Evolutionary conservation across 2,888 invertebrate species (phyloP), one percentile per base, ranked within the genome.

Genomic region (Luffia ferchaultella): DNA sequence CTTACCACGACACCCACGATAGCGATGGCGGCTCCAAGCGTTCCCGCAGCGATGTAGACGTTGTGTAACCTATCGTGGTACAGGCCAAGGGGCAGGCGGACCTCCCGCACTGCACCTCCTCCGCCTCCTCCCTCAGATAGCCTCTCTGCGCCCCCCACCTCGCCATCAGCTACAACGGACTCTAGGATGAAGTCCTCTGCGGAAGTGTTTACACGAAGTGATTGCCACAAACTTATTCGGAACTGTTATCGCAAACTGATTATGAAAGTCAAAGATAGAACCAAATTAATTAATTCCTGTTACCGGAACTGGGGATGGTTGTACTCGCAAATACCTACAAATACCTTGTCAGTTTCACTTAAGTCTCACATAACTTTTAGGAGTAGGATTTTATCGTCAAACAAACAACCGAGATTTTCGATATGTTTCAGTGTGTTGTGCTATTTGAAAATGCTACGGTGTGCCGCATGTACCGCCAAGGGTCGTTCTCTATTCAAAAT

Each of bases 41-140:
- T 92, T 49, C 91, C 92, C 19, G 90, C 91, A 9, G 92, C 92
- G 61, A 93, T 90, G 75, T 92, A 92, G 60, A 92, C 88, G 73
- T 91, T 92, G 77, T 92, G 91, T 54, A 89, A 77, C 43, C 89
- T 85, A 64, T 89, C 88, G 63, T 88, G 83, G 68, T 86, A 87
- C 53, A 87, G 71, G 1, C 86, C 83, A 50, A 89, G 76, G 55
- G 88, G 88, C 66, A 87, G 76, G 48, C 77, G 84, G 62, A 86
- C 83, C 61, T 82, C 82, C 9, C 85, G 72, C 42, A 83, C 85
- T 0, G 76, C 70, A 16, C 79, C 71, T 1, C 64, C 68, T 56
- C 73, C 70, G 63, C 70, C 71, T 9, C 62, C 54, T 62, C 68
- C 64, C 65, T 72, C 67, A n/a, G n/a, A n/a, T 16, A 44, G 16